Conservation (phyloP, 2,113 vertebrate genomes). For the Sus scrofa region T2T-Sscrofa CM000816.6:106366001-106366500, state of each 20-base stretch:
- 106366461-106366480: not conserved
- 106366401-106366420: slow-evolving; percentile 26
- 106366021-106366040: not conserved
- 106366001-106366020: not conserved
- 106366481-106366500: not conserved
- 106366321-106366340: not conserved
- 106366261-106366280: slow-evolving; percentile 10
- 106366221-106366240: slow-evolving; percentile 43
- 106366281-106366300: not conserved
- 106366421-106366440: not conserved
- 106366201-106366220: slow-evolving; percentile 22
- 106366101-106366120: not conserved
- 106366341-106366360: not conserved
- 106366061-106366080: not conserved
- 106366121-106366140: not conserved
- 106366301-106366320: not conserved
- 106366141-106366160: not conserved
- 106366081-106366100: not conserved
- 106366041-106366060: slow-evolving; percentile 36
- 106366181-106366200: slow-evolving; percentile 6
- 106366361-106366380: not conserved
- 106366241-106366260: not conserved
- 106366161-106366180: not conserved
- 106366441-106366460: not conserved
- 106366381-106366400: not conserved